Percentiles rank a stretch among this genome's conserved stretches.
Evolutionary conservation across 2,113 vertebrate species (phyloP).

Genomic region (Natator depressus): DNA sequence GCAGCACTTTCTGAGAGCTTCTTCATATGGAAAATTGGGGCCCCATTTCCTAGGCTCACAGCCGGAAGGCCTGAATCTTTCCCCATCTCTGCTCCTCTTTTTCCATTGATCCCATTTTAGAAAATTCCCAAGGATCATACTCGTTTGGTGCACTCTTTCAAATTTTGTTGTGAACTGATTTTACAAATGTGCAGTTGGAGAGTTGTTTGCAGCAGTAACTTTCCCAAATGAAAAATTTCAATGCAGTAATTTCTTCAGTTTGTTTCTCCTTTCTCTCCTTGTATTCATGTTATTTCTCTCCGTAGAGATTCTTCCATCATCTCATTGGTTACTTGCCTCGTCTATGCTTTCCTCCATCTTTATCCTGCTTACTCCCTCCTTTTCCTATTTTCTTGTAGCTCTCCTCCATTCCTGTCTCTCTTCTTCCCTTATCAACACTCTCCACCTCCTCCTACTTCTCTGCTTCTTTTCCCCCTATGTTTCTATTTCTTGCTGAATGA

Average conservation of each 20-base stretch:
- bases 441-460: slow-evolving; percentile 36
- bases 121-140: not conserved
- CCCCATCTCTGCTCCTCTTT: not conserved
- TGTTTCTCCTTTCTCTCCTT: not conserved
- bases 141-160: not conserved
- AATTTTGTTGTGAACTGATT: not conserved
- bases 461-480: not conserved
- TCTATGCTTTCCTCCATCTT: not conserved
- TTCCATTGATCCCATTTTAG: not conserved
- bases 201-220: not conserved
- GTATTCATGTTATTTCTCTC: not conserved
- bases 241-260: not conserved
- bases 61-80: not conserved
- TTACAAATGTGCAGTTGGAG: not conserved
- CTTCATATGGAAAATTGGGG: not conserved
- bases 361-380: not conserved
- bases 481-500: slow-evolving; percentile 66
- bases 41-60: not conserved
- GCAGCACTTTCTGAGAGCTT: not conserved
- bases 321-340: not conserved
- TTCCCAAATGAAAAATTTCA: not conserved
- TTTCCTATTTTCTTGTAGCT: not conserved
- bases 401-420: not conserved
- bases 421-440: not conserved
- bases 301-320: not conserved